Evolutionary conservation across 2,797 vertebrate species (phyloP), one percentile per base, ranked within the genome.

Genomic region (Esox lucius): DNA sequence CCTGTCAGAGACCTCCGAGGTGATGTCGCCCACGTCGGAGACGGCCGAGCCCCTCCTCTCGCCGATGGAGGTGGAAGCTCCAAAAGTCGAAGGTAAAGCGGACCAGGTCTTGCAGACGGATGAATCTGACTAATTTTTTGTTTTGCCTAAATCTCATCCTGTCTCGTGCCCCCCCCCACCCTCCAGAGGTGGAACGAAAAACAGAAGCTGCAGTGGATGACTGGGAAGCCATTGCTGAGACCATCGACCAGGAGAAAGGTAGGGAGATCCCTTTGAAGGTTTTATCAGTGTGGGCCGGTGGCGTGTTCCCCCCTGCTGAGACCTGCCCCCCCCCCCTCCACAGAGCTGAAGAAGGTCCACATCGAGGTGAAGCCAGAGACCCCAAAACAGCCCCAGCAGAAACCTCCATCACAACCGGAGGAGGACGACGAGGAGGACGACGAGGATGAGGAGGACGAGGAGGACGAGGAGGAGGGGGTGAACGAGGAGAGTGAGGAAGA

Each of bases 291-390:
- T 33, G 22, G 56, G n/a, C 22, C 22, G 56, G 9, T 5, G 56
- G 56, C 8, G 9, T 2, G 16, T 22, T 51, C 12, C 35, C n/a
- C 17, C 2, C 13, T 15, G 53, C 24, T 69, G 26, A 51, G 61
- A 28, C 42, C 49, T 49, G 49, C 51, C n/a, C 12, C 3, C 26
- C n/a, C 16, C 35, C 65, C 28, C 49, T 6, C 11, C 0, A 49
- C 89, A 97, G 97, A 97, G 84, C 82, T 94, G 85, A 97, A 96
- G 80, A 97, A 95, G 42, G 92, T 98, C 70, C 97, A 97, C 87
- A 98, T 99, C 73, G 96, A 97, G 91, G 96, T 98, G 73, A 97
- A 98, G 87, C 56, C 56, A 22, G 96, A 97, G 78, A 90, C 74
- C 0, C 0, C 49, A 0, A 79, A 70, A 12, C 68, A 85, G 1